These are phyloP conservation scores for Gracilinanus agilis DNA, from an alignment of 2,113 vertebrate genomes.

Conservation along the genomic window DNA sequence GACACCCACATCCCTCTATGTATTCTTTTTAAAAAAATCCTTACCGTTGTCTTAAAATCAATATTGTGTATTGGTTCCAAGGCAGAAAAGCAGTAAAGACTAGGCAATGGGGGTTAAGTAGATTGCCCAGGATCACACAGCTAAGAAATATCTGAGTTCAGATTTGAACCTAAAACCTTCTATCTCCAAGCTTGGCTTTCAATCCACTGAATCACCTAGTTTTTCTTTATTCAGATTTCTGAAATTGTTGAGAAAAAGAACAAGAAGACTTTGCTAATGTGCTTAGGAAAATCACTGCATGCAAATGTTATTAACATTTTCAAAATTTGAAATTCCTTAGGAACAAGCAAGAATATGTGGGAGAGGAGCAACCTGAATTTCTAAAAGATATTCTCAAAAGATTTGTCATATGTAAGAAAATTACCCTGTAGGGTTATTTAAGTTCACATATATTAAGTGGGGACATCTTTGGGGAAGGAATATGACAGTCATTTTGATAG, in stretches of 20 bases:
- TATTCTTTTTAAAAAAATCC: too few species aligned
- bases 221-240: constrained; percentile 48
- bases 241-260: constrained; percentile 64
- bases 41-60: too few species aligned
- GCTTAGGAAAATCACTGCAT: constrained; percentile 81
- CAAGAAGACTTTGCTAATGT: constrained; percentile 75
- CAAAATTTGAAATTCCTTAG: constrained; percentile 53
- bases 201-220: too few species aligned
- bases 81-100: too few species aligned
- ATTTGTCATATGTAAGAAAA: constrained; percentile 56
- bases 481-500: neutral
- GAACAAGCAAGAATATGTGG: constrained; percentile 48
- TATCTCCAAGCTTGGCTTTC: too few species aligned
- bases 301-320: constrained; percentile 78
- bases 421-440: constrained; percentile 59
- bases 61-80: too few species aligned
- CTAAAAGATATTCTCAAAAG: constrained; percentile 58
- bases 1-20: too few species aligned
- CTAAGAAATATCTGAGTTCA: too few species aligned
- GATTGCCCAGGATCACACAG: too few species aligned
- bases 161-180: too few species aligned
- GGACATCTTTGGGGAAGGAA: constrained; percentile 42
- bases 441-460: constrained; percentile 58
- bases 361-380: constrained; percentile 35
- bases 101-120: too few species aligned